Evolutionary conservation across 2,113 vertebrate genomes (phyloP), one percentile per base, ranked within the genome.

Genomic region (Uropsilus gracilis): DNA sequence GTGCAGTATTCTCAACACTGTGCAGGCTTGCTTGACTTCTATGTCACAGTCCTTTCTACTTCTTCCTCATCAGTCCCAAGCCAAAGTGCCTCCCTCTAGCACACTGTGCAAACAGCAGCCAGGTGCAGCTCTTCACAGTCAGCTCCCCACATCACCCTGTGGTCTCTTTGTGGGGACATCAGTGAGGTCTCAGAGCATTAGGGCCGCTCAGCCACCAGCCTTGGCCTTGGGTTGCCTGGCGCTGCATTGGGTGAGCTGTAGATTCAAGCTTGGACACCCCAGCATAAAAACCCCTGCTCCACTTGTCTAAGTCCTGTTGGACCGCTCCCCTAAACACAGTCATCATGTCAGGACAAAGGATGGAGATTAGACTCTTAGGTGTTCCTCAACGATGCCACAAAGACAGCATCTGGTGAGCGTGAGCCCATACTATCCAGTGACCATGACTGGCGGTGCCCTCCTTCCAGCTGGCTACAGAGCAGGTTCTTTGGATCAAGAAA

Each of bases 321-420:
- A 8, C 18, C 55, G 46, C 9, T 6, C 1, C 32, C 24, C 22
- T 2, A 8, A 71, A 2, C n/a, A 80, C 24, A 76, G 76, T 71
- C 34, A 28, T 87, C 72, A 66, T 30, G 22, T 16, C 22, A 57
- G 42, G 48, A 82, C 57, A 88, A 66, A 87, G 37, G 32, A 39
- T 44, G 39, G 32, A 77, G 11, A 84, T 69, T 37, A 63, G 30
- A 8, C 16, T 84, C 20, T 72, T 59, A 66, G 53, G 30, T 13
- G 95, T 64, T 93, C 8, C 48, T 37, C 42, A 80, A 37, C 39
- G 48, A 48, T 28, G 57, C 11, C 42, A 1, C 26, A 12, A 73
- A 89, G 75, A 97, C 84, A 98, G 97, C 94, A 95, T 86, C 69
- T 84, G 82, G 75, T 32, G 5, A 24, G 11, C 10, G 8, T 5